Conservation (phyloP, 2,888 invertebrate species). For the Drosophila affinis region DNA sequence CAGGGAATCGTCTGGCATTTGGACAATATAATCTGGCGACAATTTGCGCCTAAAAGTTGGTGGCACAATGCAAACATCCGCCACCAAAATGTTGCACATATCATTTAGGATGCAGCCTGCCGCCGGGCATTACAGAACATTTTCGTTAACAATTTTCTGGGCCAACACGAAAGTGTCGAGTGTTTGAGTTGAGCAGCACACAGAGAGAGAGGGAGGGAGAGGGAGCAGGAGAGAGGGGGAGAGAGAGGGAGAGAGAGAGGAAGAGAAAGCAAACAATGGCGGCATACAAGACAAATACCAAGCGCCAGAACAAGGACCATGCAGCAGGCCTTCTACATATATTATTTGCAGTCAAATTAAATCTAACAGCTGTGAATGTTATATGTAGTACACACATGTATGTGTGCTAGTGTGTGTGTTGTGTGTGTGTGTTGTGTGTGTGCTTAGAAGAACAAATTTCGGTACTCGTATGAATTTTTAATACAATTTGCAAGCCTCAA, state of each 20-base stretch:
- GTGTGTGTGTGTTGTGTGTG: constrained; percentile 17
- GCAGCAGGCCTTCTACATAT: constrained; percentile 52
- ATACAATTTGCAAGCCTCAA: constrained; percentile 59
- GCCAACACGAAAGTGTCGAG: constrained; percentile 63
- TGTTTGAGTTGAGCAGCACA: constrained; percentile 70
- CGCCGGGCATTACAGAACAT: constrained; percentile 55
- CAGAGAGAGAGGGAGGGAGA: too few relatives aligned
- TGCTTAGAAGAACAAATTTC: constrained; percentile 63
- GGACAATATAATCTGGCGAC: constrained; percentile 59
- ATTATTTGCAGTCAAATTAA: constrained; percentile 80
- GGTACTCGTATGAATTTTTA: constrained; percentile 66
- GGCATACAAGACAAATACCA: constrained; percentile 60
- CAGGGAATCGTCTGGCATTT: constrained; percentile 37
- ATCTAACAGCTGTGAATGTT: constrained; percentile 73
- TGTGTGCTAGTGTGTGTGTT: too few relatives aligned
- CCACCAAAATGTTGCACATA: constrained; percentile 42
- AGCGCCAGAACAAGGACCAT: constrained; percentile 14
- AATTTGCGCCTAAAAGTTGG: constrained; percentile 67
- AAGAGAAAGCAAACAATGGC: constrained; percentile 55
- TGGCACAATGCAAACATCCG: constrained; percentile 45
- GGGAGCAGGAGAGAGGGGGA: constrained; percentile 14
- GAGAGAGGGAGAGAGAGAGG: too few relatives aligned
- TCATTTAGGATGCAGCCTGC: constrained; percentile 65
- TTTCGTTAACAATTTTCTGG: constrained; percentile 71
- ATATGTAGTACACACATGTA: background rate